These are phyloP conservation scores for Chrosomus eos DNA, from an alignment of 2,797 vertebrate species.

Conservation along the genomic window DNA sequence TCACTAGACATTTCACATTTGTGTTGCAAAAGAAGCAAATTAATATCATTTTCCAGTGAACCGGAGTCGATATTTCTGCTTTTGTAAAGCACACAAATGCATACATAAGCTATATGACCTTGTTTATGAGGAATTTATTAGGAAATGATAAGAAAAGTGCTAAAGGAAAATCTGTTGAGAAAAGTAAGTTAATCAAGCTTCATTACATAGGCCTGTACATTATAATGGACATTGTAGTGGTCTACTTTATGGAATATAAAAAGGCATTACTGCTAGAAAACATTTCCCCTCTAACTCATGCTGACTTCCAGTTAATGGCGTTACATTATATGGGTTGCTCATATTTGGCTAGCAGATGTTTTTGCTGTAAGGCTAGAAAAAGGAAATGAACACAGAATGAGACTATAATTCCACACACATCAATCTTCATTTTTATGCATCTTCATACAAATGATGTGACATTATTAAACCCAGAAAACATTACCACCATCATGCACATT, in stretches of 20 bases:
- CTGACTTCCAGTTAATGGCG: slow-evolving; percentile 23
- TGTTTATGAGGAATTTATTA: neutral
- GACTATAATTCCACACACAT: slow-evolving; percentile 28
- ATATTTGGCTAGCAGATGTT: slow-evolving; percentile 15
- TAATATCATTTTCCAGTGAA: neutral
- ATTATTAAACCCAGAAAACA: slow-evolving; percentile 25
- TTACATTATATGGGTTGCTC: slow-evolving; percentile 8
- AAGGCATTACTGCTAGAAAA: slow-evolving; percentile 3
- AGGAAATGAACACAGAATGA: slow-evolving; percentile 34
- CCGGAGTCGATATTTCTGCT: neutral
- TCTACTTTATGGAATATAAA: slow-evolving; percentile 26
- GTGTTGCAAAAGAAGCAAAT: neutral
- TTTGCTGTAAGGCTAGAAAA: slow-evolving; percentile 15
- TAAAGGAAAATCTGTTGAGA: neutral
- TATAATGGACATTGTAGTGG: slow-evolving; percentile 1
- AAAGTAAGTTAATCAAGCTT: slow-evolving; percentile 5
- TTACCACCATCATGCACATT: slow-evolving; percentile 1
- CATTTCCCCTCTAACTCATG: neutral
- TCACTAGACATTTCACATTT: neutral
- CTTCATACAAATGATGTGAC: slow-evolving; percentile 35
- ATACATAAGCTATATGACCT: neutral
- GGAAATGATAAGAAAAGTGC: neutral
- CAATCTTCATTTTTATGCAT: slow-evolving; percentile 47
- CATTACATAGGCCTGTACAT: neutral
- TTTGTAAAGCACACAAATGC: neutral